Evolutionary conservation across 2,113 vertebrate genomes (phyloP).

Genomic region (Morone saxatilis): DNA sequence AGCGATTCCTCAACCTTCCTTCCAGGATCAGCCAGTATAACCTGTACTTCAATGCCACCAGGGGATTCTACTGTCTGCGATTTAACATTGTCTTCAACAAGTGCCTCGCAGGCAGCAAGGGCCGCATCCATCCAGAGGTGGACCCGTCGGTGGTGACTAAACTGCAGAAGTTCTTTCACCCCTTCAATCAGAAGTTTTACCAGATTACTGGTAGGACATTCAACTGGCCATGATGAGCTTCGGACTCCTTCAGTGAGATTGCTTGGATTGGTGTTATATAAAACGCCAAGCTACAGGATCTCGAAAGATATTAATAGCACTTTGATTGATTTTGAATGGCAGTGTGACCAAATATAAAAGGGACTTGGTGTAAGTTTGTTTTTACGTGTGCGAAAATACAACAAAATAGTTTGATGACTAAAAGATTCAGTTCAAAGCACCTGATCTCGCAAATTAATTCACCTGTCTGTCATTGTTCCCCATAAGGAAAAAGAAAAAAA

Average conservation of each 20-base stretch:
- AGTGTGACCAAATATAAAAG: constrained; percentile 91
- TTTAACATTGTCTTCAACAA: constrained; percentile 97
- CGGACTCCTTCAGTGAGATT: constrained; percentile 32
- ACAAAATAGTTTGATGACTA: constrained; percentile 39
- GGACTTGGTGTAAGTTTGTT: constrained; percentile 78
- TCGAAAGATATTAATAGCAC: constrained; percentile 67
- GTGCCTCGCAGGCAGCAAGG: constrained; percentile 99
- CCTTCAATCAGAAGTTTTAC: constrained; percentile 98
- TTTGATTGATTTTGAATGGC: constrained; percentile 74
- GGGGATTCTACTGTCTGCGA: constrained; percentile 97
- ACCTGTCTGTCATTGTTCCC: constrained; percentile 41
- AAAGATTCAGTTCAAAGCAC: constrained; percentile 48
- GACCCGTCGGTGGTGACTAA: constrained; percentile 92
- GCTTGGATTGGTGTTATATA: constrained; percentile 2
- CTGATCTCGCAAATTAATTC: constrained; percentile 48
- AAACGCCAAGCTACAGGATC: constrained; percentile 26
- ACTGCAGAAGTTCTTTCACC: constrained; percentile 96
- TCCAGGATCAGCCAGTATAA: constrained; percentile 95
- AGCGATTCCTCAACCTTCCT: constrained; percentile 95
- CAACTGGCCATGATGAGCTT: constrained; percentile 90
- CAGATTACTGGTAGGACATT: constrained; percentile 97
- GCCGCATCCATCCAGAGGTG: constrained; percentile 95
- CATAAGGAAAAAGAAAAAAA: constrained; percentile 6
- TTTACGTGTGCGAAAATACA: constrained; percentile 54
- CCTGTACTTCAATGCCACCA: constrained; percentile 96